Percentiles rank a stretch among this genome's conserved stretches.
Evolutionary conservation across 2,113 vertebrate genomes (phyloP).

Genomic region (Xiphorhynchus elegans): DNA sequence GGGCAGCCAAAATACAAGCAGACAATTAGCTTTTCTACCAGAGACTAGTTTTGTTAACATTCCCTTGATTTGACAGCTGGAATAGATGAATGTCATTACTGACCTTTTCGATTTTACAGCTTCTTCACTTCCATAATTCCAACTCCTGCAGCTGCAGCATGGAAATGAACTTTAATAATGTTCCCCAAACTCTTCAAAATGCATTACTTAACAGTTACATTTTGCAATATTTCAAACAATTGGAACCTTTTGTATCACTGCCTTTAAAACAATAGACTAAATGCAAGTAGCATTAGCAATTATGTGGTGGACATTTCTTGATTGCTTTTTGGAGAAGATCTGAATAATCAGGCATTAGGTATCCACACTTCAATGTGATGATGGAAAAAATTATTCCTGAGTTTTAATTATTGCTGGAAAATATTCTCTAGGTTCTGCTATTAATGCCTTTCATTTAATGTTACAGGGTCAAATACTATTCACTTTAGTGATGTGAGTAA

Average conservation of each 20-base stretch:
- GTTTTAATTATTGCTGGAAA: slow-evolving; percentile 40
- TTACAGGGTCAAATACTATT: slow-evolving; percentile 5
- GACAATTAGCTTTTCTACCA: slow-evolving; percentile 37
- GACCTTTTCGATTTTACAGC: slow-evolving; percentile 70
- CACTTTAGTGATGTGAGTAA: neutral
- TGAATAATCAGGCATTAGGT: slow-evolving; percentile 10
- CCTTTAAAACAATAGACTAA: slow-evolving; percentile 31
- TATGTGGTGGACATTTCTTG: slow-evolving; percentile 3
- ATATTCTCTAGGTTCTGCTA: slow-evolving; percentile 10
- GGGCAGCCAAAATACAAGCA: slow-evolving; percentile 34
- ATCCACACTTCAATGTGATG: neutral
- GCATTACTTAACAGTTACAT: neutral
- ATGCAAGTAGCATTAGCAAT: slow-evolving; percentile 8
- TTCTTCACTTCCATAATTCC: slow-evolving; percentile 58
- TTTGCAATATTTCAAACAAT: slow-evolving; percentile 28
- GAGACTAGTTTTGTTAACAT: slow-evolving; percentile 45
- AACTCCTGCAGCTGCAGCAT: slow-evolving; percentile 39
- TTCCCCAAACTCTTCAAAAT: slow-evolving; percentile 19
- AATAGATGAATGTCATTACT: slow-evolving; percentile 66
- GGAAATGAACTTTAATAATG: slow-evolving; percentile 53
- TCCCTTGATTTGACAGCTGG: slow-evolving; percentile 52
- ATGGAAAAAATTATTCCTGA: neutral
- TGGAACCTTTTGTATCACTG: neutral
- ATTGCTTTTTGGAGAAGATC: neutral
- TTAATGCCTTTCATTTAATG: slow-evolving; percentile 10